Evolutionary conservation across 1,140 invertebrate genomes (phyloP).

Genomic region (Paracyclopina nana): DNA sequence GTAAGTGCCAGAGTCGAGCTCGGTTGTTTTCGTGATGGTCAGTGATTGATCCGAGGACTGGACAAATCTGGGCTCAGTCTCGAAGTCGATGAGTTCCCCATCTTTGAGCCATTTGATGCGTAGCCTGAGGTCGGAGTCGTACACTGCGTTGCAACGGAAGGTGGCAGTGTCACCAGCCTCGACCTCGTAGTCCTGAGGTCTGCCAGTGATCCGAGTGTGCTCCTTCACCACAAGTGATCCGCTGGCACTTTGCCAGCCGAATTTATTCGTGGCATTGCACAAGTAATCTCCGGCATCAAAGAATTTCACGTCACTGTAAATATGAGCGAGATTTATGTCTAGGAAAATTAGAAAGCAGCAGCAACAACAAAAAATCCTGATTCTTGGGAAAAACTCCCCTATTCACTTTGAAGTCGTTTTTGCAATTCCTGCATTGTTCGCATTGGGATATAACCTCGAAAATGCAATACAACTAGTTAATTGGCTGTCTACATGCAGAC

Average conservation of each 20-base stretch:
- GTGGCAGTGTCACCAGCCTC: slow-evolving; percentile 67
- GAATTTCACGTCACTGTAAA: slow-evolving; percentile 45
- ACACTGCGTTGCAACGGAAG: slow-evolving; percentile 75
- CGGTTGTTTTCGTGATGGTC: slow-evolving; percentile 75
- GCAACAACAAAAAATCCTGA: too few relatives aligned
- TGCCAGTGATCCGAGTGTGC: slow-evolving; percentile 58
- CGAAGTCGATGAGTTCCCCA: slow-evolving; percentile 64
- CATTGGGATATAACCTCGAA: too few relatives aligned
- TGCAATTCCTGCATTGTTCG: background rate
- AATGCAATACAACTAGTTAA: too few relatives aligned
- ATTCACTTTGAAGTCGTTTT: too few relatives aligned
- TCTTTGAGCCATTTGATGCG: slow-evolving; percentile 73
- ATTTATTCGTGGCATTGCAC: slow-evolving; percentile 81
- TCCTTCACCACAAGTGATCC: slow-evolving; percentile 64
- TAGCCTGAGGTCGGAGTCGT: slow-evolving; percentile 54
- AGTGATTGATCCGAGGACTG: slow-evolving; percentile 69
- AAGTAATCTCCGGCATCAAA: slow-evolving; percentile 68
- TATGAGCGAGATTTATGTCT: too few relatives aligned
- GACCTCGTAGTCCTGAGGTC: slow-evolving; percentile 73
- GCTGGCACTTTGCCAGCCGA: slow-evolving; percentile 51
- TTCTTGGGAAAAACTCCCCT: too few relatives aligned
- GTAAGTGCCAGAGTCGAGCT: slow-evolving; percentile 79
- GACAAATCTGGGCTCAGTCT: slow-evolving; percentile 50
- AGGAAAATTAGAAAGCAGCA: too few relatives aligned
- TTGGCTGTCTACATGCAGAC: too few relatives aligned